These are phyloP conservation scores for Helicoverpa zea DNA, from an alignment of 1,140 invertebrate genomes.

Conservation along the genomic window DNA sequence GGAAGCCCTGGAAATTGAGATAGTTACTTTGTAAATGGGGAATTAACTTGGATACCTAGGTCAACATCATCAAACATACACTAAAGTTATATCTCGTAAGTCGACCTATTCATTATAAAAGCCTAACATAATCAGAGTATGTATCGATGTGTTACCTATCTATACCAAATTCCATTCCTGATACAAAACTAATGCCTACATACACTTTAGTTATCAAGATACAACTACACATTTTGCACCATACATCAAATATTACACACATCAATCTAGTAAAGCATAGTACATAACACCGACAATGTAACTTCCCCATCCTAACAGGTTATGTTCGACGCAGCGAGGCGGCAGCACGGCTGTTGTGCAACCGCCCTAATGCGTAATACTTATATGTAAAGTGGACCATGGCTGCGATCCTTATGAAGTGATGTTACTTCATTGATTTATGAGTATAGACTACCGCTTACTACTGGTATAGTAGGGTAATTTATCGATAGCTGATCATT, in stretches of 20 bases:
- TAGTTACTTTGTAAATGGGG: background rate
- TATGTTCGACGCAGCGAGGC: constrained; percentile 14
- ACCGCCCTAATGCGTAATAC: constrained; percentile 16
- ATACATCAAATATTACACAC: background rate
- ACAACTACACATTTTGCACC: no score
- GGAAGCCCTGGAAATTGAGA: constrained; percentile 65
- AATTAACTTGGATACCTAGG: background rate
- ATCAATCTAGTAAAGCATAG: background rate
- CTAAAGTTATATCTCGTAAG: no score
- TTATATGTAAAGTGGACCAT: constrained; percentile 7
- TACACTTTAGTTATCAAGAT: no score
- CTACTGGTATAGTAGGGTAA: no score
- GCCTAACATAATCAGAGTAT: no score
- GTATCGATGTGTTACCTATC: no score
- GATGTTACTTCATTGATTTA: background rate
- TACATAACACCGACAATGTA: constrained; percentile 4
- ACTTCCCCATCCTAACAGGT: constrained; percentile 18
- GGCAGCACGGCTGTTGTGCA: background rate
- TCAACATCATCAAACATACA: no score
- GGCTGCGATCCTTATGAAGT: background rate
- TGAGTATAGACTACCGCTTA: no score
- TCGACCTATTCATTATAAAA: no score
- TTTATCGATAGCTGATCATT: no score
- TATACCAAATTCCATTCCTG: no score
- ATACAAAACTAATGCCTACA: no score